Evolutionary conservation across 1,140 invertebrate species (phyloP).

Genomic region (Phocides pigmalion): DNA sequence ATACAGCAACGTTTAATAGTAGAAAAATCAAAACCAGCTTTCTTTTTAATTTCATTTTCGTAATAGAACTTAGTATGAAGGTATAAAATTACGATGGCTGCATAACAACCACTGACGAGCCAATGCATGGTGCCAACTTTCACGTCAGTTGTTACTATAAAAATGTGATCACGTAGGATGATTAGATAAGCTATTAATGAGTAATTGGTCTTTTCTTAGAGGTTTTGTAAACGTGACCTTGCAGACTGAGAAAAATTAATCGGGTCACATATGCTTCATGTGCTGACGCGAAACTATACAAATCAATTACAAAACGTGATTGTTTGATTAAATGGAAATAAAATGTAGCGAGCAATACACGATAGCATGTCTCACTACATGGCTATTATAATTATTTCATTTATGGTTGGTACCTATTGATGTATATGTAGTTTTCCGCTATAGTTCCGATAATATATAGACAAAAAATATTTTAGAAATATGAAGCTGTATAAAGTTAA

Average conservation of each 20-base stretch:
- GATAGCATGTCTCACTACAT: constrained; percentile 64
- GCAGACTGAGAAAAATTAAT: constrained; percentile 18
- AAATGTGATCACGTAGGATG: constrained; percentile 45
- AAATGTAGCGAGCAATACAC: constrained; percentile 51
- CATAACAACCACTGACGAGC: constrained; percentile 56
- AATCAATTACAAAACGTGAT: constrained; percentile 49
- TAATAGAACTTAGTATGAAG: constrained; percentile 55
- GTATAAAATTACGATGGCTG: constrained; percentile 56
- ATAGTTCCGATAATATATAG: too few species aligned
- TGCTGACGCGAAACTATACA: constrained; percentile 21
- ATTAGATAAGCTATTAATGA: constrained; percentile 43
- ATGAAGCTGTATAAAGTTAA: neutral
- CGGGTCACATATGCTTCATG: constrained; percentile 8
- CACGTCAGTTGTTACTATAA: constrained; percentile 36
- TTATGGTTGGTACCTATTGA: constrained; percentile 55
- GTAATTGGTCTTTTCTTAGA: constrained; percentile 18
- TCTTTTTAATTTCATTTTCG: constrained; percentile 66
- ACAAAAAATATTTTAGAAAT: too few species aligned
- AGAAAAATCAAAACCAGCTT: constrained; percentile 41
- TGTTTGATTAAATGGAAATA: constrained; percentile 35
- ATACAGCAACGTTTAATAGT: constrained; percentile 41
- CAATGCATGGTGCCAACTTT: constrained; percentile 51
- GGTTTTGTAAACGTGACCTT: constrained; percentile 19
- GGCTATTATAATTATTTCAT: constrained; percentile 45
- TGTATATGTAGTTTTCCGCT: too few species aligned